Conservation (phyloP, 2,113 vertebrate species). For the Macrotis lagotis region DNA sequence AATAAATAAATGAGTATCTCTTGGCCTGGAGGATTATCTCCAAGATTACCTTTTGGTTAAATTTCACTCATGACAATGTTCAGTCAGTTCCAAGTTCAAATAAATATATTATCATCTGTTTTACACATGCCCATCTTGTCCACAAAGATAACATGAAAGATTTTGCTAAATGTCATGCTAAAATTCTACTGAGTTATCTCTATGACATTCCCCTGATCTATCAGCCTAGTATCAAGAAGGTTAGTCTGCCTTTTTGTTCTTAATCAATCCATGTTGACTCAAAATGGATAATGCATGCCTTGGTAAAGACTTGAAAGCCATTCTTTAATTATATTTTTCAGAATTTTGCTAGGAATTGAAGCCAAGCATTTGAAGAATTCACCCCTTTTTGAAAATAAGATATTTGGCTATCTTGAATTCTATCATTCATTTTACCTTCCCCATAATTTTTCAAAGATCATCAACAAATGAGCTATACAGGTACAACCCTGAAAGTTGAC, state of each 20-base stretch:
- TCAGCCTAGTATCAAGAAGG: neutral
- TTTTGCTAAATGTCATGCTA: neutral
- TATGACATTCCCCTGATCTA: neutral
- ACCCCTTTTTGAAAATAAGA: neutral
- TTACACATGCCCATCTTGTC: neutral
- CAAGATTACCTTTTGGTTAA: too few species aligned
- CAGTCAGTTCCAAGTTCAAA: neutral
- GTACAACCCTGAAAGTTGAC: neutral
- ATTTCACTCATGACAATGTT: neutral
- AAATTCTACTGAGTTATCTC: neutral
- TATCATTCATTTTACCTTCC: neutral
- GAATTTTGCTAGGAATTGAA: neutral
- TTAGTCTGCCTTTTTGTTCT: neutral
- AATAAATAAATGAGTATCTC: too few species aligned
- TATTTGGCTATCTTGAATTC: neutral
- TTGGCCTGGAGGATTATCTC: neutral
- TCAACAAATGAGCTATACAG: neutral
- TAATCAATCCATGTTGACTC: neutral
- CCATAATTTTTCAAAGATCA: neutral
- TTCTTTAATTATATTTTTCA: neutral
- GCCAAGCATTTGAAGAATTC: neutral
- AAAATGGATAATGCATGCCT: neutral
- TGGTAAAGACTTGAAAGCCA: neutral
- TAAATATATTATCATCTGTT: neutral
- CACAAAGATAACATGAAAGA: too few species aligned